Evolutionary conservation across 2,888 invertebrate species (phyloP).

Genomic region (Stenotaenia linearis): DNA sequence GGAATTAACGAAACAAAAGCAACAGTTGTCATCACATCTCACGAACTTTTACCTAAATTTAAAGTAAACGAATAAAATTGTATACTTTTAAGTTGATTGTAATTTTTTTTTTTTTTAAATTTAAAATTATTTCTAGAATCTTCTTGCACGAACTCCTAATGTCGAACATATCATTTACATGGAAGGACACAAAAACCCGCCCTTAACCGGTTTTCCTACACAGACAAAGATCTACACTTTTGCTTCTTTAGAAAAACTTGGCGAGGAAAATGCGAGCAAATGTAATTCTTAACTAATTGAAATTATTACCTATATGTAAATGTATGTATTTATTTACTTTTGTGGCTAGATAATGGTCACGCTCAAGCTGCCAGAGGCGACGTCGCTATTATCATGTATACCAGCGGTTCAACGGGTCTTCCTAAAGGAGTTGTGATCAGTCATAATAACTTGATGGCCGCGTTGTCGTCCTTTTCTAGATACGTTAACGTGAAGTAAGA

Average conservation of each 20-base stretch:
- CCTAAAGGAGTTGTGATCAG: conserved; percentile 65
- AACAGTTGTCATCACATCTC: conserved; percentile 83
- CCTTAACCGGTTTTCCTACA: conserved; percentile 63
- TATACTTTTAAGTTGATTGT: too few relatives aligned
- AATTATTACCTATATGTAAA: background rate
- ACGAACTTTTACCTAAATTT: conserved; percentile 86
- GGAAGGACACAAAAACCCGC: conserved; percentile 73
- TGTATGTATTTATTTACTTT: conserved; percentile 38
- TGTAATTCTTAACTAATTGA: too few relatives aligned
- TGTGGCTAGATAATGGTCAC: conserved; percentile 28
- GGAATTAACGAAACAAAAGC: conserved; percentile 97
- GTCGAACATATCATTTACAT: conserved; percentile 74
- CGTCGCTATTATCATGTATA: conserved; percentile 97
- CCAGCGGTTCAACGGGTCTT: conserved; percentile 92
- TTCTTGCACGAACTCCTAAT: conserved; percentile 64
- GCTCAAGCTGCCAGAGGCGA: conserved; percentile 59
- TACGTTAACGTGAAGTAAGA: conserved; percentile 1
- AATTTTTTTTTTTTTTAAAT: too few relatives aligned
- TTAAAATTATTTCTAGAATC: too few relatives aligned
- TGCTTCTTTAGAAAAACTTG: conserved; percentile 58
- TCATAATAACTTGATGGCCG: background rate
- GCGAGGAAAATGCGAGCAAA: background rate
- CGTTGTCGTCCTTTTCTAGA: background rate
- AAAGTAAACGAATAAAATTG: conserved; percentile 42
- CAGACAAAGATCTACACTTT: conserved; percentile 69